Conservation (phyloP, 2,888 invertebrate genomes). For the Ochropleura leucogaster region DNA sequence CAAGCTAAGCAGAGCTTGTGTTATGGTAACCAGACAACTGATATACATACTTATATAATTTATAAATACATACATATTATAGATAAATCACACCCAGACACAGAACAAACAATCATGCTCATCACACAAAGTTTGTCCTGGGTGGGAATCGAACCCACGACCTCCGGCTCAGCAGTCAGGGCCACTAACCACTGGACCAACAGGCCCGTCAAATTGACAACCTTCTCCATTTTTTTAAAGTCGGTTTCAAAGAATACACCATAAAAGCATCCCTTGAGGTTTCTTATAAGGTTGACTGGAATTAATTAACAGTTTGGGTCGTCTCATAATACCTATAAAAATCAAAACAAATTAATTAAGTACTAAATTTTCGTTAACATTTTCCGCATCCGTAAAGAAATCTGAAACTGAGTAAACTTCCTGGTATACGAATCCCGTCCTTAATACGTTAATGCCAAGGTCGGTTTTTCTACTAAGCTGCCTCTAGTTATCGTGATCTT, state of each 20-base stretch:
- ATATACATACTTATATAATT: too few relatives aligned
- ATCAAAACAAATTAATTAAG: conserved; percentile 2
- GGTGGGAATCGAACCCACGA: too few relatives aligned
- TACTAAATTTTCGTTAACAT: background rate
- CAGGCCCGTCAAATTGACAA: too few relatives aligned
- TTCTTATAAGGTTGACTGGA: background rate
- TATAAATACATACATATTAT: too few relatives aligned
- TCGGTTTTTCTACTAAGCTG: conserved; percentile 29
- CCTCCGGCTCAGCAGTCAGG: too few relatives aligned
- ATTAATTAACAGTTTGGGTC: conserved; percentile 12
- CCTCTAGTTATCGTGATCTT: conserved; percentile 37
- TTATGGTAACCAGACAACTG: too few relatives aligned
- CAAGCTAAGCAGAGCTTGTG: too few relatives aligned
- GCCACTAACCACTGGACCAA: too few relatives aligned
- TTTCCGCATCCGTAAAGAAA: conserved; percentile 2
- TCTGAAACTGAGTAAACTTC: conserved; percentile 14
- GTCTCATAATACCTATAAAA: background rate
- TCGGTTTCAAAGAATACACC: background rate
- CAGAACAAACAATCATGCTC: too few relatives aligned
- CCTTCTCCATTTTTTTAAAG: too few relatives aligned
- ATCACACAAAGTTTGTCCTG: too few relatives aligned
- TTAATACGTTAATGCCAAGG: conserved; percentile 20
- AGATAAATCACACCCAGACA: too few relatives aligned
- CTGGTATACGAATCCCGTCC: background rate
- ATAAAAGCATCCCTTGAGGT: background rate